A percentile compares a stretch with the other conserved stretches of the same genome.
These are phyloP conservation scores for Hirtodrosophila histrioides DNA, from an alignment of 2,888 invertebrate genomes.

Conservation along the genomic window DNA sequence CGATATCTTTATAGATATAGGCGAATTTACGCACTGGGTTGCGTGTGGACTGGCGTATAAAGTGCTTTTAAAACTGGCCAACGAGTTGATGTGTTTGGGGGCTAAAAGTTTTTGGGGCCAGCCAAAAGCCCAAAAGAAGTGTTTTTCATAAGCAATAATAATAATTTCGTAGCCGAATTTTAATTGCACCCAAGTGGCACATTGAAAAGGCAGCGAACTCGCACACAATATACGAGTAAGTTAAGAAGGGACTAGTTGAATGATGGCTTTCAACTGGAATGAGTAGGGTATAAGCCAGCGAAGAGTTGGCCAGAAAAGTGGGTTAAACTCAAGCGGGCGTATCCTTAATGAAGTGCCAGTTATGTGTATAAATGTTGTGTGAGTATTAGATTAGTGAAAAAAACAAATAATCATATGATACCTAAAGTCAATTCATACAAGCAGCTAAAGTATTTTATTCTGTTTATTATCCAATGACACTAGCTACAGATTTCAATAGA, in stretches of 20 bases:
- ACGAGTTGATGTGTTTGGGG: slow-evolving; percentile 63
- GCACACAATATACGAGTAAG: slow-evolving; percentile 8
- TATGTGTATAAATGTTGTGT: background rate
- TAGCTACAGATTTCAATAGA: no score
- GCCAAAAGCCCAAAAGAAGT: slow-evolving; percentile 54
- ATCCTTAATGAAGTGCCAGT: slow-evolving; percentile 27
- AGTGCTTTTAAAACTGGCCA: slow-evolving; percentile 77
- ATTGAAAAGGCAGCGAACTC: slow-evolving; percentile 61
- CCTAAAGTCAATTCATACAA: no score
- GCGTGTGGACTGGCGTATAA: slow-evolving; percentile 73
- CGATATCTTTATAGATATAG: slow-evolving; percentile 27
- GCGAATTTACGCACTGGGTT: slow-evolving; percentile 59
- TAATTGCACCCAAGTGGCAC: slow-evolving; percentile 82
- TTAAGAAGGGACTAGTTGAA: slow-evolving; percentile 44
- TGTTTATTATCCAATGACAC: no score
- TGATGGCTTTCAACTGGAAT: slow-evolving; percentile 28
- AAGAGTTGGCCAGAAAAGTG: slow-evolving; percentile 29
- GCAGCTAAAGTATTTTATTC: no score
- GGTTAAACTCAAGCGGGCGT: slow-evolving; percentile 13
- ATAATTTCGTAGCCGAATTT: slow-evolving; percentile 79
- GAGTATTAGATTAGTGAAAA: no score
- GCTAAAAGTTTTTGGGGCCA: slow-evolving; percentile 51
- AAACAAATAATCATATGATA: no score
- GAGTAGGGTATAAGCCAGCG: background rate
- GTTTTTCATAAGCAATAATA: slow-evolving; percentile 79